These are phyloP conservation scores for Carlito syrichta DNA, from an alignment of 2,113 vertebrate species.

Conservation along the genomic window DNA sequence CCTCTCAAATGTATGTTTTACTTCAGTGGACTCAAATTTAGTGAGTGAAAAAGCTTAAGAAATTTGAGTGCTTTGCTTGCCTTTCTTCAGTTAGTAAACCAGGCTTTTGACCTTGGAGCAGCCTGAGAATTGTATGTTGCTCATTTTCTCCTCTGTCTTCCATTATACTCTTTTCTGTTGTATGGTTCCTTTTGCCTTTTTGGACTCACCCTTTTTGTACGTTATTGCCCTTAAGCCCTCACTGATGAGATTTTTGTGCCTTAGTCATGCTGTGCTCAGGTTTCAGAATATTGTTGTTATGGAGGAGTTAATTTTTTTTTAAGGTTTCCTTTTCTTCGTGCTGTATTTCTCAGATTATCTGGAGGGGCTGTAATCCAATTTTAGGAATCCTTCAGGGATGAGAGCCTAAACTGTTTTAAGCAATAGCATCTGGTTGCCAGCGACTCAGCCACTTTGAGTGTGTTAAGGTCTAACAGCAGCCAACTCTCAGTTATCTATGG, in stretches of 20 bases:
- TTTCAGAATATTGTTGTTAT: neutral
- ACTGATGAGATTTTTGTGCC: conserved; percentile 65
- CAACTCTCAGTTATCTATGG: conserved; percentile 65
- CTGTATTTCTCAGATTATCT: conserved; percentile 51
- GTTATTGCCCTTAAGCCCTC: conserved; percentile 7
- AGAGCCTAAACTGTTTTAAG: conserved; percentile 76
- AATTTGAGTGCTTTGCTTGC: neutral
- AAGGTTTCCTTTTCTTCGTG: conserved; percentile 68
- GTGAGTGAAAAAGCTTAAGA: neutral
- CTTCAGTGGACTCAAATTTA: neutral
- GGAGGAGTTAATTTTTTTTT: conserved; percentile 30
- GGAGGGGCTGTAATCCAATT: conserved; percentile 72
- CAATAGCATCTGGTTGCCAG: conserved; percentile 70
- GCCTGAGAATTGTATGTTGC: neutral
- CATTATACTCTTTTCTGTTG: neutral
- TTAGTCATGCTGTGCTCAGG: conserved; percentile 38
- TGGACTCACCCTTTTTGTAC: neutral
- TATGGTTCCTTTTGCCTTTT: neutral
- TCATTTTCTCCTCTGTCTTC: neutral
- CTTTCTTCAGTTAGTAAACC: neutral
- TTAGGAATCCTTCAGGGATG: conserved; percentile 68
- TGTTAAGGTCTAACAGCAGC: conserved; percentile 54
- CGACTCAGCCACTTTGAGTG: conserved; percentile 42
- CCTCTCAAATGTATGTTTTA: neutral
- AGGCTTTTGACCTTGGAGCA: neutral